Base-by-base conservation (phyloP, 2,797 vertebrate genomes). In the Parauchenoglanis punctatus region DNA sequence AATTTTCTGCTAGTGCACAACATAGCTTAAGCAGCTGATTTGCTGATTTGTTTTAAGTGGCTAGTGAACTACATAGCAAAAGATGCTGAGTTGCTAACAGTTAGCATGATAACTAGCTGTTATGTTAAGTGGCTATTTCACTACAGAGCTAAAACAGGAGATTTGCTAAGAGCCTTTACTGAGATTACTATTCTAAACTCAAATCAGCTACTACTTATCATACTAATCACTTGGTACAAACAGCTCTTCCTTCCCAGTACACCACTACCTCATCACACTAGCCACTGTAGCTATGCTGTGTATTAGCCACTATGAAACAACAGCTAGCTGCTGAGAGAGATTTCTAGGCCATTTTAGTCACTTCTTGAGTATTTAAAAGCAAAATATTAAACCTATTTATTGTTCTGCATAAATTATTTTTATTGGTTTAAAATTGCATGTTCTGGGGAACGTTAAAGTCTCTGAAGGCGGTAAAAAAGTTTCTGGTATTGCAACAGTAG, bases 401-500 rank as follows among this genome's bases (percentile, higher is more conserved):
- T 35, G 67, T 17, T 23, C 67, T 72, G 82, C 65, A 84, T 84
- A 58, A 35, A 72, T 84, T 35, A 70, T 72, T 46, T 40, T 70
- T 40, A 84, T 84, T 40, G 67, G 10, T 84, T 72, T 84, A 25
- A 54, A 70, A 84, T 84, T 72, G 40, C 67, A 54, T 8, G 82
- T 83, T 83, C 31, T 25, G 49, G 49, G 12, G 61, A 25, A n/a
- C 52, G 40, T 58, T 12, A 82, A 81, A 65, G 46, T 58, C 82
- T 70, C 67, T 40, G 82, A 56, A 70, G 49, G 28, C 8, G 20
- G 10, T 56, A 20, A 70, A 56, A 81, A 81, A 80, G 82, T 84
- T 84, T 72, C 52, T 84, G 82, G 49, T 72, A 46, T 72, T 84
- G 97, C 95, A 95, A 93, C 92, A 94, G 92, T 89, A 94, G 93